Base-by-base conservation (phyloP, 2,797 vertebrate genomes). In the Coregonus sp. region DNA sequence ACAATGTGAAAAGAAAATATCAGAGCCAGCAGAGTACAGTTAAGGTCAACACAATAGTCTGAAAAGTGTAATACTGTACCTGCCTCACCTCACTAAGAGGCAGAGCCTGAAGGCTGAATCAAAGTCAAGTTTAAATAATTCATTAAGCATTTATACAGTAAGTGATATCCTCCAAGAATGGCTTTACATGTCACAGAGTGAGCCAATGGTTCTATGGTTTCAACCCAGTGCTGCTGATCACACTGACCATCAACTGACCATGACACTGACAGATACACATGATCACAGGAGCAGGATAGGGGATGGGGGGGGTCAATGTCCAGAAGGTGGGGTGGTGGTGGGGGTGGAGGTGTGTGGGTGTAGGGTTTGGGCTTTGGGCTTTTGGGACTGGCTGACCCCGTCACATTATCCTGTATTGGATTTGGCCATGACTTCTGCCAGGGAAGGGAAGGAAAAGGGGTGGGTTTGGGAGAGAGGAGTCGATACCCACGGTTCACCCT, bases 401-500 rank as follows among this genome's bases (percentile, higher is more conserved):
- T 47, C 40, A 47, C 40, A 47, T 47, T 52, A 84, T 75, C 80
- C 72, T 77, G 78, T 81, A 78, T 76, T 78, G 80, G 75, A 75
- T 81, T 83, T 85, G 80, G 73, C 73, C 78, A 67, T 86, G 77
- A 78, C 76, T 75, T 70, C 14, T 79, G 74, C 51, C 81, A 66
- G 74, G 71, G 71, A 75, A 81, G 77, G 78, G 16, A 74, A 77
- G 73, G 70, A 51, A 54, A 51, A 29, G 4, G 51, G 16, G 9
- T 5, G 51, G 33, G 16, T n/a, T 29, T 54, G 52, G 68, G 33
- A 59, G 74, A 61, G 71, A 12, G 67, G 76, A 83, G 84, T 87
- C 86, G 79, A 84, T 85, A 89, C 74, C 68, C 61, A 86, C 81
- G 74, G 75, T 82, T 71, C 79, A 29, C 78, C 78, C 73, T 33